Base-by-base conservation (phyloP, 2,888 invertebrate species). In the Acleris holmiana region DNA sequence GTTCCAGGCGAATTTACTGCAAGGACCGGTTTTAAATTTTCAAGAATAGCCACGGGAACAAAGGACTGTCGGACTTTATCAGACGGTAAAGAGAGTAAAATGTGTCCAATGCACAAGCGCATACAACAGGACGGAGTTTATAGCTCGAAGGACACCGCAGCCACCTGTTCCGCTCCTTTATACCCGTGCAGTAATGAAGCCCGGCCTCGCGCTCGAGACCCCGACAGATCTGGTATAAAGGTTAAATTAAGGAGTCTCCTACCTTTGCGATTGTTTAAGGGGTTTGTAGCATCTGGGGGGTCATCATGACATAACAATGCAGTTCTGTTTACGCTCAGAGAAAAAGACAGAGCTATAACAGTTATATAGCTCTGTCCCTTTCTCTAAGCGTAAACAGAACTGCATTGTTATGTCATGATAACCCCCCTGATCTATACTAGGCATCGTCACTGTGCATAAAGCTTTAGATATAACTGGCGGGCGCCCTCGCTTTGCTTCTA, bases 11-110 rank as follows among this genome's bases (percentile, higher is more conserved):
- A 85, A 85, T 87, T 88, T 85, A 86, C 84, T 78, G 81, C 85
- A 73, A 84, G 82, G 82, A 83, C 79, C 80, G 83, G 79, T 84
- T 88, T 89, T 86, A 88, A 88, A 89, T 83, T 88, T 87, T 85
- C 83, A 88, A 85, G 85, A 85, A 77, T 76, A 76, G 74, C 73
- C 68, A 72, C 72, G 79, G 79, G 85, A 85, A 89, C 87, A 89
- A 85, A 86, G 85, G 83, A 80, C 75, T 78, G 80, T 75, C 78
- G 77, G 82, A 80, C 79, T 88, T 85, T 84, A 85, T 85, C 83
- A 81, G 80, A 79, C 82, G 76, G 82, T 88, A 88, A 89, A 88
- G 84, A 84, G 82, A 84, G 86, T 82, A 85, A 87, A 89, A 85
- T 88, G 86, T 89, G 85, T 88, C 84, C 78, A 79, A 76, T 83